Evolutionary conservation across 2,113 vertebrate species (phyloP).

Genomic region (Hypomesus transpacificus): DNA sequence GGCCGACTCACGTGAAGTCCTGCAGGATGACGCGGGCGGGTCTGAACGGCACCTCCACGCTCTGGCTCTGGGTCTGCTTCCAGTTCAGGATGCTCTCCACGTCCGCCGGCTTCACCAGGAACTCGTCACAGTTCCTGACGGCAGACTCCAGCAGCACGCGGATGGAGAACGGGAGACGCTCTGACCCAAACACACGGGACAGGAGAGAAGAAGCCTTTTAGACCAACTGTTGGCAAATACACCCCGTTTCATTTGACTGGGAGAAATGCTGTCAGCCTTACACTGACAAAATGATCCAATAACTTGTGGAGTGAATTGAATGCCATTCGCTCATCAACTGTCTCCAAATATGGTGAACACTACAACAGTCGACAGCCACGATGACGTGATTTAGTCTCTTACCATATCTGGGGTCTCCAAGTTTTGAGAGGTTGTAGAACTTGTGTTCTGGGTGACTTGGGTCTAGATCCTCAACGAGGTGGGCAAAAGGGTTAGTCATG

Average conservation of each 20-base stretch:
- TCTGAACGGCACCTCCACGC: constrained; percentile 92
- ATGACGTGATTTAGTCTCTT: constrained; percentile 26
- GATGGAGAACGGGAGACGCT: constrained; percentile 86
- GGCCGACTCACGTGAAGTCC: constrained; percentile 88
- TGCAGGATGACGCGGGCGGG: constrained; percentile 95
- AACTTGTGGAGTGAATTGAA: no score
- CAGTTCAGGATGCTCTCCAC: constrained; percentile 94
- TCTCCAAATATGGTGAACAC: not conserved
- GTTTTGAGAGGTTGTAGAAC: constrained; percentile 87
- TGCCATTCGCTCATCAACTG: no score
- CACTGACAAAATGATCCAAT: no score
- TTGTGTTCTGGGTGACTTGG: constrained; percentile 73
- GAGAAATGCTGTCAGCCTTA: not conserved
- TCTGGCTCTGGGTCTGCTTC: constrained; percentile 81
- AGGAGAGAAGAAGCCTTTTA: not conserved
- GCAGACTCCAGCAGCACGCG: constrained; percentile 91
- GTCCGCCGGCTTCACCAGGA: constrained; percentile 86
- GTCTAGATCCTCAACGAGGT: constrained; percentile 80
- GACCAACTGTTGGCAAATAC: not conserved
- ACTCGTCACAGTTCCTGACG: constrained; percentile 89
- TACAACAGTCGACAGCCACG: not conserved
- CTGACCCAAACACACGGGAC: constrained; percentile 54
- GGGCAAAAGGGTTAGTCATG: constrained; percentile 83
- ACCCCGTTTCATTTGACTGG: not conserved
- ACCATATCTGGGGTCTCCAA: constrained; percentile 89